Evolutionary conservation across 2,888 invertebrate genomes (phyloP).

Genomic region (Xestia rhomboidea): DNA sequence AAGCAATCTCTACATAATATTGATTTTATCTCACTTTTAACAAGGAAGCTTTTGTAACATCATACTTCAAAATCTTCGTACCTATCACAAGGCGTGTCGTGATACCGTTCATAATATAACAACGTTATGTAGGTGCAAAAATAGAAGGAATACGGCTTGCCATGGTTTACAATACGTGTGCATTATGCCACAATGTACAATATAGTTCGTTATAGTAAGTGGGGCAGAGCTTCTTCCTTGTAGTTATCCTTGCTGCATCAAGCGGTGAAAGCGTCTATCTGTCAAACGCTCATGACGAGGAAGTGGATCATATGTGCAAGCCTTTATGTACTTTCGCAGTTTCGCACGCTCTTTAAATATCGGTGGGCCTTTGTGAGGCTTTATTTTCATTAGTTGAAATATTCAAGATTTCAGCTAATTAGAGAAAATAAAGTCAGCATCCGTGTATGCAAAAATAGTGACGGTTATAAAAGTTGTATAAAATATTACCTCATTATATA

Average conservation of each 20-base stretch:
- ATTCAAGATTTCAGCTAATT: constrained; percentile 13
- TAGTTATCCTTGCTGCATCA: constrained; percentile 81
- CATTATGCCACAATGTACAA: constrained; percentile 68
- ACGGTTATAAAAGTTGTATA: constrained; percentile 17
- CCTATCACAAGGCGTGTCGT: constrained; percentile 66
- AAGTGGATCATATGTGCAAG: constrained; percentile 77
- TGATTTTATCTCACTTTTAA: constrained; percentile 59
- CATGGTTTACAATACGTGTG: constrained; percentile 53
- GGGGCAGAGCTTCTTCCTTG: constrained; percentile 79
- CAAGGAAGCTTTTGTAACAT: constrained; percentile 65
- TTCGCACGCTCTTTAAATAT: constrained; percentile 73
- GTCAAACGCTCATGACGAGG: constrained; percentile 83
- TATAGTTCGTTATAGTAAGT: constrained; percentile 78
- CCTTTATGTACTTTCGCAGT: constrained; percentile 75
- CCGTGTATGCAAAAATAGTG: constrained; percentile 18
- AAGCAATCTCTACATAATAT: constrained; percentile 38
- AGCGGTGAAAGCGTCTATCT: constrained; percentile 84
- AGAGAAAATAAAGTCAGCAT: neutral
- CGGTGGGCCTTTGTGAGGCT: constrained; percentile 38
- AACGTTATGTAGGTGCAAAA: constrained; percentile 41
- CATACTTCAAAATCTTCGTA: constrained; percentile 61
- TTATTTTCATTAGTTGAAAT: too few relatives aligned
- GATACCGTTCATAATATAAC: constrained; percentile 70
- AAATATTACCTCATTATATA: constrained; percentile 36
- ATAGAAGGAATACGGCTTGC: constrained; percentile 32